A percentile compares a stretch with the other conserved stretches of the same genome.
Evolutionary conservation across 2,797 vertebrate genomes (phyloP).

Genomic region (Falco novaeseelandiae): DNA sequence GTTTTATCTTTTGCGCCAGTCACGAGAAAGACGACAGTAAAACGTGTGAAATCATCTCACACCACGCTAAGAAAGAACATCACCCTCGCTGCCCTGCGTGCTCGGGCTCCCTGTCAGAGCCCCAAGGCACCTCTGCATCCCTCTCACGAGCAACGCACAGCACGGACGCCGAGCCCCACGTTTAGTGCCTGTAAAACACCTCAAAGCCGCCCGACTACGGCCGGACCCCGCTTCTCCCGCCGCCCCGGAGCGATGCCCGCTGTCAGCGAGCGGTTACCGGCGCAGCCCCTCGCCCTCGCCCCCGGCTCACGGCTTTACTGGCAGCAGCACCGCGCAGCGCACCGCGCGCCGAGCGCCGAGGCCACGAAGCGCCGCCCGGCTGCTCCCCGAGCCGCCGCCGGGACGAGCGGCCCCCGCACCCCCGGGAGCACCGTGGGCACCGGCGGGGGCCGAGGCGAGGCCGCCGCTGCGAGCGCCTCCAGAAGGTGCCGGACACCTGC

Average conservation of each 20-base stretch:
- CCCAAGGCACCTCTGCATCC: not conserved
- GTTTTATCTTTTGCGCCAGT: not conserved
- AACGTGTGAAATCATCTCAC: fast-evolving
- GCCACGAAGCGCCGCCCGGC: not conserved
- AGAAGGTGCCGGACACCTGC: not conserved
- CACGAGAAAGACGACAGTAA: too few species aligned
- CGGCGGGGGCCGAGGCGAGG: not conserved
- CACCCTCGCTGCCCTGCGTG: not conserved
- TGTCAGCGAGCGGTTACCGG: not conserved
- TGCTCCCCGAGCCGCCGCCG: too few species aligned
- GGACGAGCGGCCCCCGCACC: not conserved
- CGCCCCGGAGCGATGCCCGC: not conserved
- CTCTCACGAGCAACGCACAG: not conserved
- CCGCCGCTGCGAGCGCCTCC: not conserved
- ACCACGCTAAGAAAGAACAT: not conserved
- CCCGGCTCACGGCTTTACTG: not conserved
- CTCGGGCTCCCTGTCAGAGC: not conserved
- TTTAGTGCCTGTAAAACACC: not conserved
- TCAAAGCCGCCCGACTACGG: not conserved
- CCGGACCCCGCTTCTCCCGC: not conserved
- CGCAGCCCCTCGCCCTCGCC: not conserved
- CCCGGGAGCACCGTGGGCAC: not conserved
- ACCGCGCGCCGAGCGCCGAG: not conserved
- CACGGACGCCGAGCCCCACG: not conserved
- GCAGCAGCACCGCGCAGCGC: not conserved